Percentiles rank a stretch among this genome's conserved stretches.
phyloP scores from a whole-genome alignment of 64 coral and sea anemone genomes.

The Stichodactyla helianthus region DNA sequence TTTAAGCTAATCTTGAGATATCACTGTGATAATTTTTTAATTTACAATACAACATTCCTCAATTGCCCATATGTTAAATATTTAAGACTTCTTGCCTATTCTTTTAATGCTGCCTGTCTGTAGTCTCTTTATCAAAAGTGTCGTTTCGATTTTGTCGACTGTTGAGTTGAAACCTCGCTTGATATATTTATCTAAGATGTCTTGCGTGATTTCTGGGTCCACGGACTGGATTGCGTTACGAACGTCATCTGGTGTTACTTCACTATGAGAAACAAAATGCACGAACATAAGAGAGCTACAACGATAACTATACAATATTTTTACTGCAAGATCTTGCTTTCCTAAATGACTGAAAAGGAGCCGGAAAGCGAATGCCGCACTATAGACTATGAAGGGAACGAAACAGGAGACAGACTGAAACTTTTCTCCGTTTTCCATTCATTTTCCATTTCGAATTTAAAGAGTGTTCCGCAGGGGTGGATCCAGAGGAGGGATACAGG shows the following conservation, averaged over 20 bases:
- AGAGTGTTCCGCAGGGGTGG: too few species aligned
- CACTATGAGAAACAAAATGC: slow-evolving; percentile 20
- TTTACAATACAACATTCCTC: not conserved
- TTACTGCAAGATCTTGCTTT: too few species aligned
- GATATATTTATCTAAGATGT: slow-evolving; percentile 63
- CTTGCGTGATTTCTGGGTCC: slow-evolving; percentile 67
- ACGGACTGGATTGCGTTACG: slow-evolving; percentile 72
- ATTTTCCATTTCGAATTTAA: too few species aligned
- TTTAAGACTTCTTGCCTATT: slow-evolving; percentile 70
- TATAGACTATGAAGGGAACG: too few species aligned
- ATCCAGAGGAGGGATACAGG: too few species aligned
- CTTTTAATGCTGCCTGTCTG: slow-evolving; percentile 86
- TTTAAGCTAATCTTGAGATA: not conserved
- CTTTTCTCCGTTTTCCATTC: too few species aligned
- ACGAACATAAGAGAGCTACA: too few species aligned
- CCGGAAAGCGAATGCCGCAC: too few species aligned
- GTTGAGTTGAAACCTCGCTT: slow-evolving; percentile 45
- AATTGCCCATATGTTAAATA: not conserved
- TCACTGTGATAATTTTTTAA: not conserved
- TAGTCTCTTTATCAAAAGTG: slow-evolving; percentile 68
- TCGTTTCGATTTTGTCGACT: slow-evolving; percentile 51
- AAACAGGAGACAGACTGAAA: too few species aligned
- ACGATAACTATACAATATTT: too few species aligned
- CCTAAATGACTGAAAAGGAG: too few species aligned
- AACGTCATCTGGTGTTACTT: slow-evolving; percentile 60